These are phyloP conservation scores for Gorsachius magnificus DNA, from an alignment of 2,797 vertebrate species.

Conservation along the genomic window DNA sequence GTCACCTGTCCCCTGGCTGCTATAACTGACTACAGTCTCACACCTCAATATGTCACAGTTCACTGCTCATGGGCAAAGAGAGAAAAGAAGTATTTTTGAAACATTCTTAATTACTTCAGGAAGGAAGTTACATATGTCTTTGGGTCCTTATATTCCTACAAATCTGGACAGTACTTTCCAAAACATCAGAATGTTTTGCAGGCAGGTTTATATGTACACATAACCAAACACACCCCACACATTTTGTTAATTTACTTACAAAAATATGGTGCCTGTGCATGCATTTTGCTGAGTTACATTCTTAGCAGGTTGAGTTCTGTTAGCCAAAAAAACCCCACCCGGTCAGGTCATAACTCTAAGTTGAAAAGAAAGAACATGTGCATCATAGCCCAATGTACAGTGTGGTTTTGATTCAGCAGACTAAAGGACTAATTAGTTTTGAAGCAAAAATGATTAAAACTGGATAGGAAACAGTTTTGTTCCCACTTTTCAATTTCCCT, in stretches of 20 bases:
- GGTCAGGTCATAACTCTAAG: background rate
- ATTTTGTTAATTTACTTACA: background rate
- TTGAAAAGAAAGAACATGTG: background rate
- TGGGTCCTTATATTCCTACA: background rate
- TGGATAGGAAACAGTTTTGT: background rate
- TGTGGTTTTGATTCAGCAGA: background rate
- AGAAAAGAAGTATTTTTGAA: background rate
- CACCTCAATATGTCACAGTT: background rate
- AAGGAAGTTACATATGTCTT: background rate
- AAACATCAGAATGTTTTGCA: background rate
- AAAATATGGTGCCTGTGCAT: background rate
- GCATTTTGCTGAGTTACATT: background rate
- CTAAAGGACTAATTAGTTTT: background rate
- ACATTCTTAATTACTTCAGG: background rate
- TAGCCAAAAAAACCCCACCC: background rate
- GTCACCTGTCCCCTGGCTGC: background rate
- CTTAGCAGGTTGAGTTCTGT: background rate
- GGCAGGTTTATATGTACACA: background rate
- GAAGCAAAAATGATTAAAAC: background rate
- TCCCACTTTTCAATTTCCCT: background rate
- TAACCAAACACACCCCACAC: background rate
- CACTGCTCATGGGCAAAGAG: background rate
- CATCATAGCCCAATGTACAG: background rate
- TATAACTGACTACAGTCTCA: background rate
- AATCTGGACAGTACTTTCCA: background rate